A percentile compares a stretch with the other conserved stretches of the same genome.
phyloP scores from a whole-genome alignment of 2,113 vertebrate genomes.

The Pandion haliaetus region DNA sequence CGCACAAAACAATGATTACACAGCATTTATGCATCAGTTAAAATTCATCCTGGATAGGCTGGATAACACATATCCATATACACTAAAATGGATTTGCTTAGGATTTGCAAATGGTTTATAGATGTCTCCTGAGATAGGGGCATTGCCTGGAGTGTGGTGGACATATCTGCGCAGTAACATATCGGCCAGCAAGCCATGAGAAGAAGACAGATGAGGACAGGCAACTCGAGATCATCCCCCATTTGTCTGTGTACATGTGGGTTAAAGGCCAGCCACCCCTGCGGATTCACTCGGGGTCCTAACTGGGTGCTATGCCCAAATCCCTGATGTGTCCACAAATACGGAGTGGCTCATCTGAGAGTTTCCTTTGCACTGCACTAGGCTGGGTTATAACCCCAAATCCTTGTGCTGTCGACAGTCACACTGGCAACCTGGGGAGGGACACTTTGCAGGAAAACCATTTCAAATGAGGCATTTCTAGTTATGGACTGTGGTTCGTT shows the following conservation, averaged over 20 bases:
- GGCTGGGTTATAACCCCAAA: not conserved
- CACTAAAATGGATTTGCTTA: not conserved
- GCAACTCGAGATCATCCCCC: not conserved
- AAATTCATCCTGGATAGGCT: conserved; percentile 5
- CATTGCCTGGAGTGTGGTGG: not conserved
- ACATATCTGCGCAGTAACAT: not conserved
- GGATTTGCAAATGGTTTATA: not conserved
- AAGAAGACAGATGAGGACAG: not conserved
- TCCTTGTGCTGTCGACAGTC: not conserved
- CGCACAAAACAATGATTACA: not conserved
- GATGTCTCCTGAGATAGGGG: not conserved
- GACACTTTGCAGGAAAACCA: not conserved
- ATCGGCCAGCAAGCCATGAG: not conserved
- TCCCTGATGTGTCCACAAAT: not conserved
- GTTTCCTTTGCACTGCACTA: not conserved
- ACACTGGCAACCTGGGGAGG: not conserved
- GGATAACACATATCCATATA: not conserved
- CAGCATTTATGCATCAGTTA: not conserved
- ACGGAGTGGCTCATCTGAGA: not conserved
- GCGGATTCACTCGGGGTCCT: not conserved
- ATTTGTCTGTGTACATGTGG: not conserved
- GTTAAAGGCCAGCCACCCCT: not conserved
- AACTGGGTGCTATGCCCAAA: not conserved
- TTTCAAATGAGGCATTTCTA: not conserved
- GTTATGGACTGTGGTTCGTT: fast-evolving